Evolutionary conservation across 2,888 invertebrate genomes (phyloP).

Genomic region (Endomychus coccineus): DNA sequence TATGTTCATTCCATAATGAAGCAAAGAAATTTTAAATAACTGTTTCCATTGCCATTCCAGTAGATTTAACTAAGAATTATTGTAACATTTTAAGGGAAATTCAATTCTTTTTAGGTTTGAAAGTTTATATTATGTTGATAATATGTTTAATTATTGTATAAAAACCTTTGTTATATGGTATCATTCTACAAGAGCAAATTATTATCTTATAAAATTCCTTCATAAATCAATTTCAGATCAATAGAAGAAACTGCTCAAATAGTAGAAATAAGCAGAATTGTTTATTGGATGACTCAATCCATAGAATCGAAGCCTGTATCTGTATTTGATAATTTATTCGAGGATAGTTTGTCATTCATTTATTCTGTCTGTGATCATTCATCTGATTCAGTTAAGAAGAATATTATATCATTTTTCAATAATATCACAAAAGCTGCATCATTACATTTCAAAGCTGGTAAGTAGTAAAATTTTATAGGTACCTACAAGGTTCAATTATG

Average conservation of each 20-base stretch:
- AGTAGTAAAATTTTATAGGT: neutral
- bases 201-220: conserved; percentile 16
- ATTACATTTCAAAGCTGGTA: conserved; percentile 36
- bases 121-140: conserved; percentile 2
- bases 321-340: conserved; percentile 32
- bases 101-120: neutral
- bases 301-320: conserved; percentile 26
- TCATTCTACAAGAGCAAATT: no score
- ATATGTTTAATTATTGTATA: neutral
- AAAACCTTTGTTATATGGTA: no score
- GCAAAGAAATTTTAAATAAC: no score
- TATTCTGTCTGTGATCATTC: conserved; percentile 57
- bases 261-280: conserved; percentile 33
- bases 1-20: no score
- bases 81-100: no score
- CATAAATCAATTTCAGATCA: conserved; percentile 32
- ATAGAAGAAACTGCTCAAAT: conserved; percentile 20
- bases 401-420: conserved; percentile 48
- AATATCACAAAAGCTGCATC: conserved; percentile 43
- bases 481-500: neutral
- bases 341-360: conserved; percentile 44
- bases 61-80: no score
- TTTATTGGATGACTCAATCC: conserved; percentile 30
- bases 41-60: no score
- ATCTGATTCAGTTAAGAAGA: conserved; percentile 56